phyloP scores from a whole-genome alignment of 2,888 invertebrate species.

The Rotaria sp. region DNA sequence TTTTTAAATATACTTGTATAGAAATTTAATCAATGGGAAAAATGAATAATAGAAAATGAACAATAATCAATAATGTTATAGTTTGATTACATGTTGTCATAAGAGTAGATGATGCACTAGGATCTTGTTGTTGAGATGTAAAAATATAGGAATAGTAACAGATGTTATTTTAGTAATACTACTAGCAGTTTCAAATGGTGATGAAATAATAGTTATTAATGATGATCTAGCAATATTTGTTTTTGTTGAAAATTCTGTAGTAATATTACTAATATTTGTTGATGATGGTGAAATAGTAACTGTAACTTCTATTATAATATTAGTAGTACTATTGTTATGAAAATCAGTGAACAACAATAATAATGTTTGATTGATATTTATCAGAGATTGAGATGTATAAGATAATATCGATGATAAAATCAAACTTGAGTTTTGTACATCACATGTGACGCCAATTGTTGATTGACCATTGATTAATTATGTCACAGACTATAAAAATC shows the following conservation, averaged over 20 bases:
- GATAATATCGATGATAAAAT: neutral
- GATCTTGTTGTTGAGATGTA: neutral
- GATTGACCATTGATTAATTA: neutral
- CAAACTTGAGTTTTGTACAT: neutral
- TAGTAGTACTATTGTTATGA: neutral
- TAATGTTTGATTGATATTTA: neutral
- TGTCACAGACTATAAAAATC: neutral
- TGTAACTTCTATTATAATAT: neutral
- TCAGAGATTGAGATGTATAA: neutral
- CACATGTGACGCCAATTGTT: neutral
- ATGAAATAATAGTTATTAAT: too few species aligned
- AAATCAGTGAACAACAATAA: neutral
- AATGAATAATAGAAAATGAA: neutral
- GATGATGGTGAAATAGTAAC: neutral
- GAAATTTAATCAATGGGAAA: neutral
- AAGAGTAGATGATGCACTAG: neutral
- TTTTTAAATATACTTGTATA: constrained; percentile 21
- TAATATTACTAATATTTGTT: neutral
- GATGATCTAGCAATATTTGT: too few species aligned
- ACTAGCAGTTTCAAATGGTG: neutral
- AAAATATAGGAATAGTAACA: too few species aligned
- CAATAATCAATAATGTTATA: neutral
- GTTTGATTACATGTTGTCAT: neutral
- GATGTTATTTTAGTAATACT: too few species aligned
- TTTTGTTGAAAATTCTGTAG: too few species aligned